phyloP scores from a whole-genome alignment of 64 coral and sea anemone genomes.

The Porites lutea region DNA sequence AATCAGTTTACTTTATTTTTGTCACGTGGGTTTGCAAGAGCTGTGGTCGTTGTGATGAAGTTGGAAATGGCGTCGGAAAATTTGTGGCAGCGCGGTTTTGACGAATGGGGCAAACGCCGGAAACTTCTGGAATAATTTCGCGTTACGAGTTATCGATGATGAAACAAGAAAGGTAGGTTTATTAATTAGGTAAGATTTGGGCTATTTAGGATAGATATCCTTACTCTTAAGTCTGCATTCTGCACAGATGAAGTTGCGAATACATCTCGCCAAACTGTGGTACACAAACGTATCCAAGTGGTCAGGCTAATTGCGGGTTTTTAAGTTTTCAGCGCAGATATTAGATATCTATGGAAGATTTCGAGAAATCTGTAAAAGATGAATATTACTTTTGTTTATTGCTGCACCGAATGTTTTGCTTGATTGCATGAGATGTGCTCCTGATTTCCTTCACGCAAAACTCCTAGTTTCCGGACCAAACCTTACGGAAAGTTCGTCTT shows the following conservation, averaged over 20 bases:
- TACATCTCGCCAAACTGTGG: background rate
- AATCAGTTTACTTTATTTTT: background rate
- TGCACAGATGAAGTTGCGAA: background rate
- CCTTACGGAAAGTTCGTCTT: background rate
- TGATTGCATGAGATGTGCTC: background rate
- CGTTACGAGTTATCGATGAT: slow-evolving; percentile 10
- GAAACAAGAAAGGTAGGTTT: slow-evolving; percentile 16
- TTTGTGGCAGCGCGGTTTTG: background rate
- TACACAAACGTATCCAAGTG: background rate
- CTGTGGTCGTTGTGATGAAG: slow-evolving; percentile 26
- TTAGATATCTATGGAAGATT: background rate
- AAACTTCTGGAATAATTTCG: background rate
- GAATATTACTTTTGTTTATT: no score
- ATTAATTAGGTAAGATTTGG: background rate
- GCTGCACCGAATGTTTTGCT: background rate
- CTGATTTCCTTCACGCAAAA: slow-evolving; percentile 23
- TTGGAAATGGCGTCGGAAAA: slow-evolving; percentile 20
- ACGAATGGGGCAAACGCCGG: background rate
- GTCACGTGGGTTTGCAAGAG: slow-evolving; percentile 35
- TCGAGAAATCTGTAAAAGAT: background rate
- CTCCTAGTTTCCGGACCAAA: slow-evolving; percentile 19
- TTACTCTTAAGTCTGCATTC: slow-evolving; percentile 15
- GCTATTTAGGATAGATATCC: background rate
- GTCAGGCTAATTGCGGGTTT: background rate
- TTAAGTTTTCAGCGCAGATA: background rate